A percentile compares a stretch with the other conserved stretches of the same genome.
phyloP scores from a whole-genome alignment of 2,113 vertebrate genomes.

The Onychorhynchus coronatus region DNA sequence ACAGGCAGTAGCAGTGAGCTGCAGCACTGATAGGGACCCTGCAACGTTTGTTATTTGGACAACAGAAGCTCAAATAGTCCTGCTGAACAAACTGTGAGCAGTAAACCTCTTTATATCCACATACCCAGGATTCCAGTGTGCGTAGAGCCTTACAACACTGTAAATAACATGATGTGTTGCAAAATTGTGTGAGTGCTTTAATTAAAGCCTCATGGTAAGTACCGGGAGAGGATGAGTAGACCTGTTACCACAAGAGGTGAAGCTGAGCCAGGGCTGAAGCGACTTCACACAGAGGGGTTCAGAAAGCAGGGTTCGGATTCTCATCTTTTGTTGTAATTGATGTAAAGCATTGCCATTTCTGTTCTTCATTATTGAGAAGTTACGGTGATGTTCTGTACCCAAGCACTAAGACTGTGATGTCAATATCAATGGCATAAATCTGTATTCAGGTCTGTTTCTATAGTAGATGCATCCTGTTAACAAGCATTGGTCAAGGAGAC shows the following conservation, averaged over 20 bases:
- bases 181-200: not conserved
- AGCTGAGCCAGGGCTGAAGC: not conserved
- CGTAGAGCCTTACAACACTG: not conserved
- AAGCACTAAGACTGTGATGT: not conserved
- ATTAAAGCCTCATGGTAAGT: not conserved
- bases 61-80: not conserved
- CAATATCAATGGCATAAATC: not conserved
- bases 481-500: not conserved
- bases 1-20: not conserved
- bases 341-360: not conserved
- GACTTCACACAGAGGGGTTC: not conserved
- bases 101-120: not conserved
- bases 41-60: not conserved
- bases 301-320: not conserved
- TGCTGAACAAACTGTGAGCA: not conserved
- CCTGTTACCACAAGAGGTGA: not conserved
- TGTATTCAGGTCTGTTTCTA: not conserved
- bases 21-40: not conserved
- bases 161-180: rapidly evolving
- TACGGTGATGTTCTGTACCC: not conserved
- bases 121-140: not conserved
- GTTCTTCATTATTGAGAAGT: not conserved
- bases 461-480: not conserved
- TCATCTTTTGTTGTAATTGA: not conserved
- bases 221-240: not conserved